Conservation (phyloP, 2,797 vertebrate species). For the Falco columbarius region DNA sequence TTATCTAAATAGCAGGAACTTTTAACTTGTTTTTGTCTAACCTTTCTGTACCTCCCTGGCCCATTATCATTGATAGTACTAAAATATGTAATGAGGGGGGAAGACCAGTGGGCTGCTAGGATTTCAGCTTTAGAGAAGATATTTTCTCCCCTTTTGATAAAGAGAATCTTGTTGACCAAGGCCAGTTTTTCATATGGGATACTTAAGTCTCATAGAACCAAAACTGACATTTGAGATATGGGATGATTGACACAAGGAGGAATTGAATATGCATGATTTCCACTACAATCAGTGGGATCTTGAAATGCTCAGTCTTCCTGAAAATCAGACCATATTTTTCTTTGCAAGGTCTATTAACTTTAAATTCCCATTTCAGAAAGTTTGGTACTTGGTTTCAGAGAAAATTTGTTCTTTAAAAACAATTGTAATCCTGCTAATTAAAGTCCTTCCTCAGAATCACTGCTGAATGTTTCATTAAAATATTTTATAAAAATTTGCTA, state of each 20-base stretch:
- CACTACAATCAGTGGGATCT: not conserved
- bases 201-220: not conserved
- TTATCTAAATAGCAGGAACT: not conserved
- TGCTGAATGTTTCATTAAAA: not conserved
- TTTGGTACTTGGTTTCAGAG: not conserved
- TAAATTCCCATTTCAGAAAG: not conserved
- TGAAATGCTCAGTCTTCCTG: not conserved
- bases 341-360: not conserved
- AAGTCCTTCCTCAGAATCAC: not conserved
- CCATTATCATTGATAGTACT: not conserved
- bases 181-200: not conserved
- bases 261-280: not conserved
- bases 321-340: not conserved
- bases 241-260: not conserved
- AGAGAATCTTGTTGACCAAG: not conserved
- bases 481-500: not conserved
- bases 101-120: not conserved
- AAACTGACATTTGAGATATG: not conserved
- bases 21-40: not conserved
- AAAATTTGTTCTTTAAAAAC: not conserved
- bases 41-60: not conserved
- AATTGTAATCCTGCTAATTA: not conserved
- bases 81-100: not conserved
- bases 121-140: not conserved
- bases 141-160: not conserved